Conservation (phyloP, 2,113 vertebrate genomes). For the Pseudorasbora parva region DNA sequence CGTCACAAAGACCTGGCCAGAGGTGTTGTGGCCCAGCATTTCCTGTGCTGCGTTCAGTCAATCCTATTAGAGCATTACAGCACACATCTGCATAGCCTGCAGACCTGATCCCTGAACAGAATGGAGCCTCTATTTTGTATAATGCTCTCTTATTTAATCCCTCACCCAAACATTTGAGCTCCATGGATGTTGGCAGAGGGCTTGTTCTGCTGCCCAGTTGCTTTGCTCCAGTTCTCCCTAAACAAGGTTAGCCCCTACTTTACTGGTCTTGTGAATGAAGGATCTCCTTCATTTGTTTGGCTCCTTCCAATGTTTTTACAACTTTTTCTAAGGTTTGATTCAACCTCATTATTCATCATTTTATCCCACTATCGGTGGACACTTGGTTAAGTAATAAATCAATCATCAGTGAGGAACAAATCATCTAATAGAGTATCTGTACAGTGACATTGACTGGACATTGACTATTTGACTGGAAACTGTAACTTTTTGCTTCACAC, state of each 20-base stretch:
- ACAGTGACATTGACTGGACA: background rate
- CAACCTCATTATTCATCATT: background rate
- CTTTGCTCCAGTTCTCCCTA: constrained; percentile 35
- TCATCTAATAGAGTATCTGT: background rate
- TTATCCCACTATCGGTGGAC: background rate
- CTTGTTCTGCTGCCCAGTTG: constrained; percentile 42
- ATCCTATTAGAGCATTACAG: constrained; percentile 44
- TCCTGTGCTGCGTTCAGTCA: constrained; percentile 33
- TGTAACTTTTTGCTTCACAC: background rate
- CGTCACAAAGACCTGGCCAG: constrained; percentile 33
- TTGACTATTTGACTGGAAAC: background rate
- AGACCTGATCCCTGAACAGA: constrained; percentile 48
- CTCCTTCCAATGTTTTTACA: background rate
- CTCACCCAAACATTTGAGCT: constrained; percentile 40
- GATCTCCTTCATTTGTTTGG: background rate
- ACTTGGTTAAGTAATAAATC: background rate
- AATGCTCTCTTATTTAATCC: constrained; percentile 52
- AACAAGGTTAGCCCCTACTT: background rate
- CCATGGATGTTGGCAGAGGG: constrained; percentile 28
- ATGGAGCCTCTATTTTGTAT: constrained; percentile 44
- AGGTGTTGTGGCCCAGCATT: constrained; percentile 39
- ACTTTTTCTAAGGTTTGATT: background rate
- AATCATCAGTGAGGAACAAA: background rate
- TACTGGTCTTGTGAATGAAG: background rate
- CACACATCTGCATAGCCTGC: constrained; percentile 42